Base-by-base conservation (phyloP, 2,888 invertebrate genomes). In the Matsumyia berberina region DNA sequence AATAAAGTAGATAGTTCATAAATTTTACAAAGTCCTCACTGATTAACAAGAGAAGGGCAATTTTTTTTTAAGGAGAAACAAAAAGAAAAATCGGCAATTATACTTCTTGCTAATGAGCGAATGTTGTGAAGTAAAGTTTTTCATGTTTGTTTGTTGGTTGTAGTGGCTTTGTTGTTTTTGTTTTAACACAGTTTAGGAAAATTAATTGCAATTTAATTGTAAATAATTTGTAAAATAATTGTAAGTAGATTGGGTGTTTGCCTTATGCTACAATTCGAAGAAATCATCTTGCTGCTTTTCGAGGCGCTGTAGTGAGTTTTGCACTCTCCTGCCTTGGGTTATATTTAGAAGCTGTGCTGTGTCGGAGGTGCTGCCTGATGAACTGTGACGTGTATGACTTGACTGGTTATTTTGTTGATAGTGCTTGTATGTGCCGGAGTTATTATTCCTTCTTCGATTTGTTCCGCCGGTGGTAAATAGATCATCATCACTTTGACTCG, bases 231-330 rank as follows among this genome's bases (percentile, higher is more conserved):
- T 80, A 80, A 85, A 76, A 64, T 76, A 80, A 64, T 74, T 51
- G 74, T 80, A 85, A 66, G 69, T 46, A 9, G 42, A 64, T 64
- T 57, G 64, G 46, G 64, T 70, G 60, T 87, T 86, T 70, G 73
- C 86, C 87, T 87, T 88, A 88, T 94, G 95, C 95, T 97, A 97
- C 95, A 97, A 96, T 92, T 97, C 96, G 92, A 97, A 97, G 90
- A 97, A 94, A 91, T 97, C 97, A 89, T 97, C 97, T 90, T 97
- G 97, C 89, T 96, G 95, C 88, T 95, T 94, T 92, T 97, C 96
- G 86, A 97, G 93, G 89, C 96, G 94, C 90, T 95, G 95, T 87
- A 97, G 92, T 5, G 97, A 97, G 86, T 94, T 95, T 90, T 95
- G 95, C 24, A 97, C 95, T 88, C 95, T 94, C 87, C 95, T 94